Evolutionary conservation across 2,888 invertebrate genomes (phyloP), one percentile per base, ranked within the genome.

Genomic region (Lasioglossum villosulum): DNA sequence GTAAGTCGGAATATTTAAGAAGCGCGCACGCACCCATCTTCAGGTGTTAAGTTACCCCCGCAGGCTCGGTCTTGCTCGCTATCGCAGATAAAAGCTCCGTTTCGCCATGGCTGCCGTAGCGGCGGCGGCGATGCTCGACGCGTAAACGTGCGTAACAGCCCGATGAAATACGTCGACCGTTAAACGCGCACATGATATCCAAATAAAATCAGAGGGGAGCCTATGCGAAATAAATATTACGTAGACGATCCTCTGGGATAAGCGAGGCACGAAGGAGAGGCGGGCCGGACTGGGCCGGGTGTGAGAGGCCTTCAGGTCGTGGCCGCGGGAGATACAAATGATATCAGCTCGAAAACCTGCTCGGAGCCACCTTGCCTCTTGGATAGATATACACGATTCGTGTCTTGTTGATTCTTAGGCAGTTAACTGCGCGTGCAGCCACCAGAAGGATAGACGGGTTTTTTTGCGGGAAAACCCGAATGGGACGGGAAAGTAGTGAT

Each of bases 31-130:
- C 80, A 81, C 70, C 80, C 73, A 81, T 82, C 80, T 56, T 71
- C 72, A 86, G 92, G 92, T 93, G 91, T 93, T 92, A 91, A 89
- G 91, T 93, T 93, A 93, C 93, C 78, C 83, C 68, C 71, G 68
- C 14, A 86, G 80, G 72, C 77, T 48, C 70, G 59, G 78, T 39
- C 80, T 82, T 83, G 74, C 79, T 80, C 83, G 81, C 78, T 84
- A 90, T 87, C 83, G 84, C 84, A 81, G 85, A 86, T 88, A 90
- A 89, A 84, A 82, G 85, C 39, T 75, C 78, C 76, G 84, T 52
- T 80, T 83, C 71, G 75, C 71, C 45, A 75, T 78, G 72, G 78
- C 87, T 80, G 78, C 78, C 73, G 79, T 70, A 45, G 75, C 70
- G 78, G 59, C 63, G 63, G 59, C 63, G 30, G 72, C 70, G 76